These are phyloP conservation scores for Torymus tubicola DNA, from an alignment of 2,888 invertebrate species.

Conservation along the genomic window DNA sequence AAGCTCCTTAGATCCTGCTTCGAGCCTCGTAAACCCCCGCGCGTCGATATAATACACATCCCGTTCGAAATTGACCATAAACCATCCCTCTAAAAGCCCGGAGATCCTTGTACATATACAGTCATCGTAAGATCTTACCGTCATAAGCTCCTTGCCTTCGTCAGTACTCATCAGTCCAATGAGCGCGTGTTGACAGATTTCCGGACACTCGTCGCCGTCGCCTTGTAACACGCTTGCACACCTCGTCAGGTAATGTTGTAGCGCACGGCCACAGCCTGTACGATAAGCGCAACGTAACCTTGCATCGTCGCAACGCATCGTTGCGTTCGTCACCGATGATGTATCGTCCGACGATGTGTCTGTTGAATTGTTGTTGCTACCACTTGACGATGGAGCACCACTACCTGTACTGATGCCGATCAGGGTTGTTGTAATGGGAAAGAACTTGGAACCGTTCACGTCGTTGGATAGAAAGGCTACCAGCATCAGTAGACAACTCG, in stretches of 20 bases:
- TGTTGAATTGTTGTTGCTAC: neutral
- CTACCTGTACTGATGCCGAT: neutral
- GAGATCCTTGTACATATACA: too few species aligned
- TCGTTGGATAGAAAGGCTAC: neutral
- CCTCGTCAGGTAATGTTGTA: conserved; percentile 86
- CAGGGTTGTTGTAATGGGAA: conserved; percentile 31
- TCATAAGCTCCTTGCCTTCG: conserved; percentile 87
- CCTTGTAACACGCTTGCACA: conserved; percentile 84
- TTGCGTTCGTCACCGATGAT: conserved; percentile 41
- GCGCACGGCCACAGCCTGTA: conserved; percentile 86
- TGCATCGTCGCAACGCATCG: conserved; percentile 82
- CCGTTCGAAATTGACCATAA: too few species aligned
- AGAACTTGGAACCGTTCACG: neutral
- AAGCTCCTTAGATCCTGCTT: too few species aligned
- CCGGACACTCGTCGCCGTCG: conserved; percentile 80
- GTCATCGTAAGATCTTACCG: conserved; percentile 78
- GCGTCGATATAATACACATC: too few species aligned
- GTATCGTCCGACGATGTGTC: conserved; percentile 8
- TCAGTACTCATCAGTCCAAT: conserved; percentile 88
- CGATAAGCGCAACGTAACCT: conserved; percentile 86
- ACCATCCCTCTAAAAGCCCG: too few species aligned
- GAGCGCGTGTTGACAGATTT: conserved; percentile 86
- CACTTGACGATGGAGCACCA: neutral
- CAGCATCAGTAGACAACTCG: conserved; percentile 25
- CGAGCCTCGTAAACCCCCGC: too few species aligned